Evolutionary conservation across 2,113 vertebrate genomes (phyloP).

Genomic region (Piaya cayana): DNA sequence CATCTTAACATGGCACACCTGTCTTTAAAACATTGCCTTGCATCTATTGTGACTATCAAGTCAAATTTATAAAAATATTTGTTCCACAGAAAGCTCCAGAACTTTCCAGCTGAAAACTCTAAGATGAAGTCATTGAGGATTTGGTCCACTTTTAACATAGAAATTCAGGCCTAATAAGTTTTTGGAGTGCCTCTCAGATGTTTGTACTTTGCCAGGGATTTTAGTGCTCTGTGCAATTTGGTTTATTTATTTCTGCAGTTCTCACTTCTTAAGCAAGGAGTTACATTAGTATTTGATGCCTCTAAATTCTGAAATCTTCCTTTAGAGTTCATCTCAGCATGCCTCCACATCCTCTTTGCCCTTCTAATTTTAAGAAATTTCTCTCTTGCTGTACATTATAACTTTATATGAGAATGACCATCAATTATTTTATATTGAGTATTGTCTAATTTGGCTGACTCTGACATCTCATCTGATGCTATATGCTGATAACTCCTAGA

Average conservation of each 20-base stretch:
- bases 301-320: background rate
- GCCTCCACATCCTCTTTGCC: background rate
- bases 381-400: background rate
- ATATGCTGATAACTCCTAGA: slow-evolving; percentile 34
- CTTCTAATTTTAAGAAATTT: background rate
- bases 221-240: background rate
- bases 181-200: background rate
- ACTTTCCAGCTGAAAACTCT: background rate
- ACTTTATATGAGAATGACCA: background rate
- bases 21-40: background rate
- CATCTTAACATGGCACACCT: background rate
- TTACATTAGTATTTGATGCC: background rate
- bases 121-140: background rate
- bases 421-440: slow-evolving; percentile 27
- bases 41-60: background rate
- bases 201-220: background rate
- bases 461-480: background rate
- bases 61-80: background rate
- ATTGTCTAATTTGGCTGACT: slow-evolving; percentile 34
- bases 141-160: background rate
- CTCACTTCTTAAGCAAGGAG: background rate
- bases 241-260: background rate
- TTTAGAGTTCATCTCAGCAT: background rate
- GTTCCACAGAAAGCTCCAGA: background rate
- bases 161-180: background rate